Percentiles rank a stretch among this genome's conserved stretches.
phyloP scores from a whole-genome alignment of 2,113 vertebrate genomes.

The Plectropomus leopardus region DNA sequence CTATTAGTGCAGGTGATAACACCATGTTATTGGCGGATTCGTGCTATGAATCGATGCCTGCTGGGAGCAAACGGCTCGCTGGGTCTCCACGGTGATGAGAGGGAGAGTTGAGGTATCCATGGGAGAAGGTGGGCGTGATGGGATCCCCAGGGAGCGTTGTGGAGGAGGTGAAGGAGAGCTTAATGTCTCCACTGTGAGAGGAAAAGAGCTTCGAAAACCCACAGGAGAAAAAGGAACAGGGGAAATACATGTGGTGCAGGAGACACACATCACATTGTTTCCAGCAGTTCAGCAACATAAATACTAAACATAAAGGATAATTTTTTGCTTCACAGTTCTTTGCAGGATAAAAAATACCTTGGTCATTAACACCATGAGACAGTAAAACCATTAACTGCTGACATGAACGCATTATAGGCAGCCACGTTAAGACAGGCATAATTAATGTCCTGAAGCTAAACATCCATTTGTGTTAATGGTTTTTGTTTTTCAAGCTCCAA shows the following conservation, averaged over 20 bases:
- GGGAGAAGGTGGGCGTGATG: slow-evolving; percentile 70
- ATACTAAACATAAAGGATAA: background rate
- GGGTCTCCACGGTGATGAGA: slow-evolving; percentile 76
- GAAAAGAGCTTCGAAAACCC: slow-evolving; percentile 24
- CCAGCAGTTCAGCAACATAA: slow-evolving; percentile 4
- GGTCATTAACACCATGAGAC: slow-evolving; percentile 9
- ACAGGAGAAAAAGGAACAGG: slow-evolving; percentile 2
- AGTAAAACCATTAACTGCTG: background rate
- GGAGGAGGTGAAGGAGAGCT: slow-evolving; percentile 65
- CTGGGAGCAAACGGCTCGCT: slow-evolving; percentile 58
- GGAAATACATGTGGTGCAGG: background rate
- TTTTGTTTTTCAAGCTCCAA: background rate
- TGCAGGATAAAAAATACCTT: background rate
- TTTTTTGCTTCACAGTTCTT: background rate
- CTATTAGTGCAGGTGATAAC: slow-evolving; percentile 52
- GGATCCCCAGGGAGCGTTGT: slow-evolving; percentile 64
- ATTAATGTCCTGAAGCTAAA: background rate
- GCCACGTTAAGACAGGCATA: background rate
- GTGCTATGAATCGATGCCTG: slow-evolving; percentile 40
- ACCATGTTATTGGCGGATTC: slow-evolving; percentile 35
- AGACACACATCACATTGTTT: background rate
- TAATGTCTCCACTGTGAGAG: slow-evolving; percentile 35
- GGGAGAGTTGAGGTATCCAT: slow-evolving; percentile 67
- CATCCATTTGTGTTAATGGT: background rate
- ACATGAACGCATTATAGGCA: background rate